phyloP scores from a whole-genome alignment of 1,140 invertebrate genomes.

The Triops longicaudatus region DNA sequence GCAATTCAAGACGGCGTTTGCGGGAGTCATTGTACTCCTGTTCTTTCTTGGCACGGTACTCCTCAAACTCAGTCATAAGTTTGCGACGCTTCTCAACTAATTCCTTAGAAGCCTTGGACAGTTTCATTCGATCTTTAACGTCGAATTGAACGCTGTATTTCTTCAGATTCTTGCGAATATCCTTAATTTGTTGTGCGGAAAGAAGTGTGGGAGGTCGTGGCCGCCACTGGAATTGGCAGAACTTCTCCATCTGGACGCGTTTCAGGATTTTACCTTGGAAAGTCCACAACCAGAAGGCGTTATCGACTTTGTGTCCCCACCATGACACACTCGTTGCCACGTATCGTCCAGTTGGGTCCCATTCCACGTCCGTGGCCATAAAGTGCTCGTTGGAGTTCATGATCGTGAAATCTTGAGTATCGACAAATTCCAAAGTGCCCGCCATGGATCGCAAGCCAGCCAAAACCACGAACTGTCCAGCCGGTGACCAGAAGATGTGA shows the following conservation, averaged over 20 bases:
- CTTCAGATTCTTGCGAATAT: constrained; percentile 97
- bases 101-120: constrained; percentile 92
- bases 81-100: constrained; percentile 85
- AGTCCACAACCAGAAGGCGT: constrained; percentile 93
- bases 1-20: constrained; percentile 46
- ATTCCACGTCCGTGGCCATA: constrained; percentile 89
- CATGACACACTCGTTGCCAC: constrained; percentile 89
- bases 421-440: constrained; percentile 88
- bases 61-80: constrained; percentile 78
- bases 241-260: constrained; percentile 77
- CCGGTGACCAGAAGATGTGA: constrained; percentile 92
- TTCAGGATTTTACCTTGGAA: constrained; percentile 84
- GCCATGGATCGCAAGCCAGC: constrained; percentile 75
- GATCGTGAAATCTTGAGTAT: constrained; percentile 87
- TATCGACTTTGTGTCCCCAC: constrained; percentile 92
- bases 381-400: constrained; percentile 92
- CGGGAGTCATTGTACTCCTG: constrained; percentile 39
- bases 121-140: constrained; percentile 84
- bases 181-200: constrained; percentile 68
- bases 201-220: constrained; percentile 84
- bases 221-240: constrained; percentile 93
- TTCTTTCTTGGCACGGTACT: constrained; percentile 58
- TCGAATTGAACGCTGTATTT: constrained; percentile 95
- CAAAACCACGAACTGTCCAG: constrained; percentile 89
- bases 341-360: constrained; percentile 98